phyloP scores from a whole-genome alignment of 2,888 invertebrate species.

The Brenthis daphne region DNA sequence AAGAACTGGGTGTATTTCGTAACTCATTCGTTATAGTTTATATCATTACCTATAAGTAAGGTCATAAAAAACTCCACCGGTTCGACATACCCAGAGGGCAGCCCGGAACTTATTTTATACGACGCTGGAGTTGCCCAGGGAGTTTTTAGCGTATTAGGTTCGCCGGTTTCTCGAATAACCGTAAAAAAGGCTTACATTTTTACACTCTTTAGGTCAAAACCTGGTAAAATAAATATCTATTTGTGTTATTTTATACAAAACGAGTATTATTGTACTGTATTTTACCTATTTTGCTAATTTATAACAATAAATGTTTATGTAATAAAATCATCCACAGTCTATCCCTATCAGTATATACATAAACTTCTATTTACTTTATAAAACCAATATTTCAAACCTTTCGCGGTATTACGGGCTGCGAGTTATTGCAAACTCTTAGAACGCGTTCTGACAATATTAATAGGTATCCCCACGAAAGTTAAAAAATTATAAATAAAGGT shows the following conservation, averaged over 20 bases:
- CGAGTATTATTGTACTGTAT: too few relatives aligned
- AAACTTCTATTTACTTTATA: neutral
- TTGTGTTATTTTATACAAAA: too few relatives aligned
- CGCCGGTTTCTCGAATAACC: conserved; percentile 36
- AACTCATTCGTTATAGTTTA: conserved; percentile 32
- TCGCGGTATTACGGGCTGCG: neutral
- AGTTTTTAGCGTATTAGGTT: conserved; percentile 41
- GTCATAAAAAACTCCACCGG: conserved; percentile 37
- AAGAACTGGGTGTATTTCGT: conserved; percentile 20
- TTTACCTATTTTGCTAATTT: too few relatives aligned
- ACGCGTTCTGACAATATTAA: conserved; percentile 16
- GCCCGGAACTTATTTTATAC: conserved; percentile 38
- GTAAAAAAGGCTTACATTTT: conserved; percentile 41
- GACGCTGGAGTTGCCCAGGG: conserved; percentile 35
- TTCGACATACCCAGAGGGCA: conserved; percentile 33
- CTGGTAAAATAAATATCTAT: neutral
- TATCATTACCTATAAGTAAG: conserved; percentile 39
- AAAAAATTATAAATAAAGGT: conserved; percentile 36
- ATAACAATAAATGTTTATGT: too few relatives aligned
- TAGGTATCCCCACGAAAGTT: conserved; percentile 11
- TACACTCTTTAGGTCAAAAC: conserved; percentile 18
- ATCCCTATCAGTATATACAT: neutral
- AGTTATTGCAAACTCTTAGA: neutral
- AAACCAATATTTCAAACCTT: conserved; percentile 3
- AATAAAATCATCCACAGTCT: neutral